Conservation (phyloP, 1,140 invertebrate genomes). For the Zaprionus tsacasi region DNA sequence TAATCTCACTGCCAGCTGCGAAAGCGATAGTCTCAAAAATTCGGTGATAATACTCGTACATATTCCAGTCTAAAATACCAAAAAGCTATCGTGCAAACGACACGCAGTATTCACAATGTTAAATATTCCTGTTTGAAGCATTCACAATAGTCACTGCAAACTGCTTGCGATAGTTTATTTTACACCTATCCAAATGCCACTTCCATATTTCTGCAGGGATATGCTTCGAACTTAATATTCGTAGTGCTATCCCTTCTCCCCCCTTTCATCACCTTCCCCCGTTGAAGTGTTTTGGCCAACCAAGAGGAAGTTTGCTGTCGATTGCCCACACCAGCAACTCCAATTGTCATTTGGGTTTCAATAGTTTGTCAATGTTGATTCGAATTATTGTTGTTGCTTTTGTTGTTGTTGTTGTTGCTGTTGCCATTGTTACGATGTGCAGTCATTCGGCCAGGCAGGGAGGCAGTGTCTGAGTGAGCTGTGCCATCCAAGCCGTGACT, state of each 20-base stretch:
- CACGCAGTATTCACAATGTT: not conserved
- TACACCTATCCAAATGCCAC: constrained; percentile 7
- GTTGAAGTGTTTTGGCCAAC: constrained; percentile 8
- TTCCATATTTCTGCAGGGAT: not conserved
- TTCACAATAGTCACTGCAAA: not conserved
- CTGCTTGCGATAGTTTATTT: not conserved
- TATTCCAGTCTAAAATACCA: too few relatives aligned
- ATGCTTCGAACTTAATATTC: not conserved
- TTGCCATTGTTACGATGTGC: constrained; percentile 68
- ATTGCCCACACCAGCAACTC: constrained; percentile 17
- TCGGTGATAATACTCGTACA: too few relatives aligned
- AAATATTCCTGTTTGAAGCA: not conserved
- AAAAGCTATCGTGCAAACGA: too few relatives aligned
- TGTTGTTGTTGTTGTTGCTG: constrained; percentile 64
- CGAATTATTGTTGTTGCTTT: constrained; percentile 33
- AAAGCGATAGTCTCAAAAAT: too few relatives aligned
- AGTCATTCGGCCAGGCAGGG: constrained; percentile 33
- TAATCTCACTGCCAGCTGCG: too few relatives aligned
- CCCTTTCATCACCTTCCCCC: not conserved
- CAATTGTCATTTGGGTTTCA: constrained; percentile 24
- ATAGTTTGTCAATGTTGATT: constrained; percentile 51
- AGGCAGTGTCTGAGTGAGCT: constrained; percentile 39
- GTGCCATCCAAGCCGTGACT: constrained; percentile 56
- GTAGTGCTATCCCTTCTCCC: not conserved
- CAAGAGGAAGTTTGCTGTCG: constrained; percentile 38